Evolutionary conservation across 2,888 invertebrate species (phyloP), one percentile per base, ranked within the genome.

Genomic region (Catocala sponsa): DNA sequence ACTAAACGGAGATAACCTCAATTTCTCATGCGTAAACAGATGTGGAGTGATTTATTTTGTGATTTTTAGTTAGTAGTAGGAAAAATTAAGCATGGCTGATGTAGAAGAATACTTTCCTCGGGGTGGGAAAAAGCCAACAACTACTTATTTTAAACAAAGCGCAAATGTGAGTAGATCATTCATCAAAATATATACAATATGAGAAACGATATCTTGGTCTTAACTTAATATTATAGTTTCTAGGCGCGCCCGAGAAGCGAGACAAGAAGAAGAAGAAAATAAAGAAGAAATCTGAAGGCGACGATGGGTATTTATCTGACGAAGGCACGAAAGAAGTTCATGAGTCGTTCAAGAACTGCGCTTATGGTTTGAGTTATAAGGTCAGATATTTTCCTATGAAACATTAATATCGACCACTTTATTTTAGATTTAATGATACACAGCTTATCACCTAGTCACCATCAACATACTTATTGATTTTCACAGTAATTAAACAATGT

Each of bases 91-190:
- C 67, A 92, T 92, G 90, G 90, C 73, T 53, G 91, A 91, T 43
- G 88, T 87, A 53, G 95, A 95, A 75, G 95, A 95, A 80, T 95
- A 94, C 80, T 95, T 95, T 84, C 95, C 95, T 11, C 92, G 95
- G 61, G 95, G 95, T 54, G 95, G 95, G 9, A 94, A 91, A 77
- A 95, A 95, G 74, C 92, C 94, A 1, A 85, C 89, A 42, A 82
- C 87, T 42, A 88, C 89, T 71, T 83, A 92, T 81, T 94, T 92
- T 69, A 91, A 92, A 74, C 89, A 91, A 72, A 90, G 90, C 76
- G 87, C 89, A 68, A 94, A 94, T 69, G 92, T 91, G 81, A 86
- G 89, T 86, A 15, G 50, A 25, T 13, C 7, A 32, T 9, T 38
- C 4, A 55, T 12, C 11, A 41, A 48, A 41, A 48, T 10, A 35